Percentiles rank a stretch among this genome's conserved stretches.
These are phyloP conservation scores for Lutjanus erythropterus DNA, from an alignment of 2,113 vertebrate genomes.

Conservation along the genomic window DNA sequence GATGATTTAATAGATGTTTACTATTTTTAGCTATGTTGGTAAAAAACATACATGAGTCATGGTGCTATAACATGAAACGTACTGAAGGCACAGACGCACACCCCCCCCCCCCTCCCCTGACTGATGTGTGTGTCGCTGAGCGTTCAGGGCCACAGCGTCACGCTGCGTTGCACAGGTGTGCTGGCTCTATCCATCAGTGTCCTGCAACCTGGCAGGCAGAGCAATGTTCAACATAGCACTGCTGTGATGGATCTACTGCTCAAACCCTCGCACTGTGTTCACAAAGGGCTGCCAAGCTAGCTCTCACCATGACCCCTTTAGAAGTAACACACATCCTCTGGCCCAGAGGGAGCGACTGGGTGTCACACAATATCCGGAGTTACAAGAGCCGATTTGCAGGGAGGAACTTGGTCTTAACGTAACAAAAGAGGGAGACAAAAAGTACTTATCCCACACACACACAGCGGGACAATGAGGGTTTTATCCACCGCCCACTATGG, in stretches of 20 bases:
- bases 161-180: constrained; percentile 74
- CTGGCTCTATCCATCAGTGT: constrained; percentile 81
- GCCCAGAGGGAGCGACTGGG: constrained; percentile 44
- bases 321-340: constrained; percentile 68
- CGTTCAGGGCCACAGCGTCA: constrained; percentile 70
- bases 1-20: neutral
- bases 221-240: constrained; percentile 72
- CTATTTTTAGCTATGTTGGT: constrained; percentile 1
- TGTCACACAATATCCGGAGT: constrained; percentile 53
- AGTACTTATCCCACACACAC: constrained; percentile 67
- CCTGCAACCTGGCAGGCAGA: constrained; percentile 74
- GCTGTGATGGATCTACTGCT: constrained; percentile 80
- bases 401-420: constrained; percentile 36
- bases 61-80: constrained; percentile 29
- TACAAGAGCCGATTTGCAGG: constrained; percentile 61
- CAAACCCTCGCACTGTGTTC: constrained; percentile 70
- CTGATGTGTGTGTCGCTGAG: constrained; percentile 62
- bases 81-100: constrained; percentile 7
- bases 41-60: constrained; percentile 37
- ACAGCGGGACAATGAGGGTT: constrained; percentile 32
- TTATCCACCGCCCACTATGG: constrained; percentile 51
- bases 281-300: constrained; percentile 65
- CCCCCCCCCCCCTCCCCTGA: constrained; percentile 16
- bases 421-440: constrained; percentile 64
- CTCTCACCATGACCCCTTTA: constrained; percentile 78